Percentiles rank a stretch among this genome's conserved stretches.
phyloP scores from a whole-genome alignment of 2,113 vertebrate species.

The Anhinga rufa region DNA sequence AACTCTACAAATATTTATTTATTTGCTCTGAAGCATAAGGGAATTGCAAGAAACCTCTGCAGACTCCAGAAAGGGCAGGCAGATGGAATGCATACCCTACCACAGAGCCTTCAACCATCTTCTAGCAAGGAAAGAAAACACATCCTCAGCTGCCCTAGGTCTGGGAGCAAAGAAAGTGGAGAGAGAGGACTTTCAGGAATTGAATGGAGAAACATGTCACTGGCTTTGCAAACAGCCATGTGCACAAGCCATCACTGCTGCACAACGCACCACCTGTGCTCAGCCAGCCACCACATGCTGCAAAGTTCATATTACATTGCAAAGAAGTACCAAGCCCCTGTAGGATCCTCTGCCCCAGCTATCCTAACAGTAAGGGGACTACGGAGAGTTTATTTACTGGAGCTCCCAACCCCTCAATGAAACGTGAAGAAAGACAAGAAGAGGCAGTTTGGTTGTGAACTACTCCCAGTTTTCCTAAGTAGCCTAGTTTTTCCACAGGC shows the following conservation, averaged over 20 bases:
- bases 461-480: not conserved
- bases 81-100: not conserved
- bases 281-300: not conserved
- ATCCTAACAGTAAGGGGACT: not conserved
- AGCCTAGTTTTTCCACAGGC: not conserved
- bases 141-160: not conserved
- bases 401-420: not conserved
- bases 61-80: constrained; percentile 14
- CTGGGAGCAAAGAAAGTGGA: not conserved
- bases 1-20: constrained; percentile 71
- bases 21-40: constrained; percentile 51
- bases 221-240: not conserved
- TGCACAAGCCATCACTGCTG: not conserved
- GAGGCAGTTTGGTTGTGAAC: not conserved
- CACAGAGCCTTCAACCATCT: not conserved
- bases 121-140: constrained; percentile 11
- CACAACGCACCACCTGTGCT: not conserved
- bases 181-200: not conserved
- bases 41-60: constrained; percentile 23
- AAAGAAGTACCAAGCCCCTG: not conserved
- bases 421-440: not conserved
- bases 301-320: not conserved
- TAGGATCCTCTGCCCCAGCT: not conserved
- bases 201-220: not conserved
- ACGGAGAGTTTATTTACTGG: not conserved